A percentile compares a stretch with the other conserved stretches of the same genome.
These are phyloP conservation scores for Kryptopterus vitreolus DNA, from an alignment of 2,797 vertebrate species.

Conservation along the genomic window DNA sequence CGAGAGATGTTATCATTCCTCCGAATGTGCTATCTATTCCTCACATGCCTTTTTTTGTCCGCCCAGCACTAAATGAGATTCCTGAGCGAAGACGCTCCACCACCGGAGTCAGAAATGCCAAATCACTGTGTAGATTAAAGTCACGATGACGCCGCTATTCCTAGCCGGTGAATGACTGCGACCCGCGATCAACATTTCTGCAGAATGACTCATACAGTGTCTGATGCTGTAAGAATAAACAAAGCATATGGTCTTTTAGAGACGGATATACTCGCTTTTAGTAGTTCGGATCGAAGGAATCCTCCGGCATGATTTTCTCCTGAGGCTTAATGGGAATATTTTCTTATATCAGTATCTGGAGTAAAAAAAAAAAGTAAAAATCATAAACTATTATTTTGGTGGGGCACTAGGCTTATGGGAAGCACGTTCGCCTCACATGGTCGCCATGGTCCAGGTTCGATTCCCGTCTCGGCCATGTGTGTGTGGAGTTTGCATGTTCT, in stretches of 20 bases:
- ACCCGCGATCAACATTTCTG: constrained; percentile 1
- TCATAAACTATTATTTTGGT: too few species aligned
- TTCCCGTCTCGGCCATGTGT: too few species aligned
- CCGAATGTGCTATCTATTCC: constrained; percentile 14
- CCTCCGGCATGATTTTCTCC: too few species aligned
- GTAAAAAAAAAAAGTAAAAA: too few species aligned
- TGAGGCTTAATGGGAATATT: too few species aligned
- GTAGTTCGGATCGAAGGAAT: too few species aligned
- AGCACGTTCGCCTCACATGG: too few species aligned
- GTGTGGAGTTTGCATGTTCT: too few species aligned
- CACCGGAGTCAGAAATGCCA: constrained; percentile 9
- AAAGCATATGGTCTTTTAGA: not conserved
- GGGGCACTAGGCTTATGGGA: too few species aligned
- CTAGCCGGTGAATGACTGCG: not conserved
- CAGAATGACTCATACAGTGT: constrained; percentile 3
- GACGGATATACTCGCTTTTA: not conserved
- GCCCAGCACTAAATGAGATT: not conserved
- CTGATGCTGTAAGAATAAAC: not conserved
- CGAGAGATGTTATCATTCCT: not conserved
- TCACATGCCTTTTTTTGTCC: constrained; percentile 1
- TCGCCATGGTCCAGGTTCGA: too few species aligned
- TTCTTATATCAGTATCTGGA: too few species aligned
- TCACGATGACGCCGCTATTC: not conserved
- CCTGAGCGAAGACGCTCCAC: not conserved
- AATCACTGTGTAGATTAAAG: constrained; percentile 32